Base-by-base conservation (phyloP, 1,140 invertebrate species). In the Psix sp. region DNA sequence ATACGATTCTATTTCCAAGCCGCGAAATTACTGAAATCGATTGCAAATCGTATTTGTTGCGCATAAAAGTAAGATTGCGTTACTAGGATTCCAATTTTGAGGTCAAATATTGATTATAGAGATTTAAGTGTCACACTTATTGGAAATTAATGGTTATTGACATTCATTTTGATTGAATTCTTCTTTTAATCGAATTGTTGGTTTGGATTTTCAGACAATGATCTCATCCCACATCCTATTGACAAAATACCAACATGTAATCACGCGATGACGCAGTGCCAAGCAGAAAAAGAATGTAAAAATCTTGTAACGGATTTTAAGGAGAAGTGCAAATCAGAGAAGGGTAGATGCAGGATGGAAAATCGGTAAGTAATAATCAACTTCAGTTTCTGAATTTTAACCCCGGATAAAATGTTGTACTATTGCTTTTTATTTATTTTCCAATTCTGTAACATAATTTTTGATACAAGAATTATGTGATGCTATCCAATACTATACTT, bases 211-310 rank as follows among this genome's bases (percentile, higher is more conserved):
- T 66, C 91, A 94, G 94, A 96, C 78, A 94, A 94, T 88, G 94
- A 96, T 88, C 93, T 54, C 33, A 10, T 38, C 13, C 51, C 92
- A 9, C 94, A 94, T 86, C 91, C 93, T 10, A 92, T 95, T 46
- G 94, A 96, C 81, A 93, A 93, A 24, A 88, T 96, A 79, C 94
- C 94, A 40, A 94, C 93, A 24, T 96, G 95, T 87, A 95, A 93
- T 83, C 94, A 96, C 79, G 95, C 95, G 4, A 86, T 95, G 73
- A 92, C 89, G 71, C 93, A 94, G 43, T 96, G 95, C 83, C 91
- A 93, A 78, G 92, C 91, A 75, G 92, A 92, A 67, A 90, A 91
- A 38, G 89, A 92, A 67, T 96, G 94, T 84, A 90, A 90, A 40
- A 91, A 92, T 75, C 89, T 95, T 20, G 94, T 92, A 81, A 92